Conservation (phyloP, 2,888 invertebrate species). For the Labia minor region DNA sequence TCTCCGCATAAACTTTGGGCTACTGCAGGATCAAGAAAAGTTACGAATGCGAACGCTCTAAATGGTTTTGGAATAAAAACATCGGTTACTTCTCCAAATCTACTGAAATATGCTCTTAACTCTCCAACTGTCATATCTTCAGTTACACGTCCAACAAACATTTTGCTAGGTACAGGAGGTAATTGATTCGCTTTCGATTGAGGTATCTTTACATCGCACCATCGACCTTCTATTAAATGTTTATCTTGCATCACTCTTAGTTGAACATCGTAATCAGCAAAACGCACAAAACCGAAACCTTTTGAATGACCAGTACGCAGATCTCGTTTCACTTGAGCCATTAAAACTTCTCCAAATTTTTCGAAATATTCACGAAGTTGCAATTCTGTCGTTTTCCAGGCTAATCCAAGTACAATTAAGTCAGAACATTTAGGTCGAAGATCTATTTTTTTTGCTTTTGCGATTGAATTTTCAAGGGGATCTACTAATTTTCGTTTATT, state of each 20-base stretch:
- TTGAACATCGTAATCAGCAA: constrained; percentile 54
- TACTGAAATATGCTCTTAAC: constrained; percentile 64
- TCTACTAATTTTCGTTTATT: constrained; percentile 45
- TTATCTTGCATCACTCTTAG: constrained; percentile 50
- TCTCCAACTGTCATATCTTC: constrained; percentile 69
- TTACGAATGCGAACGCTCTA: constrained; percentile 70
- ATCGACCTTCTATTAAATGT: constrained; percentile 58
- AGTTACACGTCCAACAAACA: constrained; percentile 75
- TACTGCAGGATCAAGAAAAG: constrained; percentile 68
- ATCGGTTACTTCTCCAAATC: constrained; percentile 74
- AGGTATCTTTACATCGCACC: constrained; percentile 62
- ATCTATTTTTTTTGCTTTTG: constrained; percentile 43
- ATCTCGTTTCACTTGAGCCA: constrained; percentile 52
- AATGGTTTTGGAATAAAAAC: constrained; percentile 81
- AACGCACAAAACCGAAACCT: constrained; percentile 62
- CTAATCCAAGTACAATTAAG: constrained; percentile 48
- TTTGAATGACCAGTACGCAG: constrained; percentile 52
- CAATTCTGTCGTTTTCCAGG: constrained; percentile 46
- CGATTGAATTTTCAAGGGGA: constrained; percentile 37
- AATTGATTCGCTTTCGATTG: constrained; percentile 44
- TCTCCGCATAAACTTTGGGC: constrained; percentile 70
- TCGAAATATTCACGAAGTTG: constrained; percentile 49
- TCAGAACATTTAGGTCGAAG: constrained; percentile 39
- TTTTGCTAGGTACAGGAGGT: constrained; percentile 43
- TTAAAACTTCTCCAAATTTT: constrained; percentile 53